phyloP scores from a whole-genome alignment of 2,113 vertebrate species.

The Mirza zaza region DNA sequence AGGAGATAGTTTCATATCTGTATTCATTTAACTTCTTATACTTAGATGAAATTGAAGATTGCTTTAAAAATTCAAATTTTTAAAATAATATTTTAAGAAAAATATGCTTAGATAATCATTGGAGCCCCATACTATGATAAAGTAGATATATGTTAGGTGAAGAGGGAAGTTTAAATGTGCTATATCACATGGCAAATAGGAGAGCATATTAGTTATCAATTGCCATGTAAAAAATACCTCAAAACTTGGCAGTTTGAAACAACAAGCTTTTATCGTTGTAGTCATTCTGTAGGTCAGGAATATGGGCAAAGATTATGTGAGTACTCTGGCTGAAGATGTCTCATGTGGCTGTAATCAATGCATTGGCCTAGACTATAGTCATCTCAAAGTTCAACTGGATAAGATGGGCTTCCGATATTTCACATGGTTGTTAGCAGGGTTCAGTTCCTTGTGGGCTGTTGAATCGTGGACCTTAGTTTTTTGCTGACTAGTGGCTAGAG shows the following conservation, averaged over 20 bases:
- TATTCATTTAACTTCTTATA: constrained; percentile 14
- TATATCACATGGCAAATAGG: not conserved
- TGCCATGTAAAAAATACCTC: not conserved
- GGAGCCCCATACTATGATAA: not conserved
- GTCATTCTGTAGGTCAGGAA: not conserved
- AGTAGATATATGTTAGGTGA: not conserved
- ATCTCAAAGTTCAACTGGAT: not conserved
- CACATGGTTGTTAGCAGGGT: not conserved
- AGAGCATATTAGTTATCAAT: not conserved
- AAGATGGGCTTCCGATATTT: not conserved
- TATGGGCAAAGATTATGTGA: not conserved
- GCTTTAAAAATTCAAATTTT: not conserved
- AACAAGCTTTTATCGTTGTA: not conserved
- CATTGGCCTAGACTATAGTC: not conserved
- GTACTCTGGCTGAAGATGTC: not conserved
- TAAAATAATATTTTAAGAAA: not conserved
- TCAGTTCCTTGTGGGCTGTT: not conserved
- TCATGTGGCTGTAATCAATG: not conserved
- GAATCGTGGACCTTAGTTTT: not conserved
- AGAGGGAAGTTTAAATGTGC: not conserved
- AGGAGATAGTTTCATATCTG: not conserved
- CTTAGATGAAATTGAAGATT: not conserved
- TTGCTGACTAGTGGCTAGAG: not conserved
- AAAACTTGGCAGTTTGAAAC: not conserved
- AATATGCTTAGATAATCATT: not conserved